Percentiles rank a stretch among this genome's conserved stretches.
These are phyloP conservation scores for Anguilla anguilla DNA, from an alignment of 2,797 vertebrate genomes.

Conservation along the genomic window DNA sequence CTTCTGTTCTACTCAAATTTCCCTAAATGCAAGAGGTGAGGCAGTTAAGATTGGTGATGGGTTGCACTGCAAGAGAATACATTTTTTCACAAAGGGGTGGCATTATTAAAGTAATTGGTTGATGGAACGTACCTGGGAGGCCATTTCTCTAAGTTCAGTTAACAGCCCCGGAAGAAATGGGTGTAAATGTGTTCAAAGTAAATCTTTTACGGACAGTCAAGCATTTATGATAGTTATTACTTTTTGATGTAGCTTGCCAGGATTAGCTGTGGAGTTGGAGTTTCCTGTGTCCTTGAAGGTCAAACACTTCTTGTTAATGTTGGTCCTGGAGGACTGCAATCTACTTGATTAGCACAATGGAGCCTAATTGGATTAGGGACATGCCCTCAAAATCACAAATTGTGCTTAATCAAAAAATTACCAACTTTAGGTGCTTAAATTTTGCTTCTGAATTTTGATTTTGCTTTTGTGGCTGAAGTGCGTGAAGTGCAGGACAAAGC, in stretches of 20 bases:
- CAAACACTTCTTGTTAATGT: neutral
- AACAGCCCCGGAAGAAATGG: neutral
- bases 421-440: too few relatives aligned
- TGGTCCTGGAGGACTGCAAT: neutral
- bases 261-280: neutral
- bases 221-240: neutral
- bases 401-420: too few relatives aligned
- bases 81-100: neutral
- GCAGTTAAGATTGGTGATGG: neutral
- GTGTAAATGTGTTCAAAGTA: neutral
- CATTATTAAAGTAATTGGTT: neutral
- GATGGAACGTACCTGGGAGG: neutral
- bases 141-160: neutral
- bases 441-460: too few relatives aligned
- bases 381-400: neutral
- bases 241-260: neutral
- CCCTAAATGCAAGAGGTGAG: conserved; percentile 57
- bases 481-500: too few relatives aligned
- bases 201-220: neutral
- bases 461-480: too few relatives aligned
- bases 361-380: neutral
- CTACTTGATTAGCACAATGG: neutral
- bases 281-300: neutral
- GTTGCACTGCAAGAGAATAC: neutral
- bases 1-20: conserved; percentile 33